Percentiles rank a stretch among this genome's conserved stretches.
Conservation (phyloP, 2,113 vertebrate species). For the Clarias batrachus region DNA sequence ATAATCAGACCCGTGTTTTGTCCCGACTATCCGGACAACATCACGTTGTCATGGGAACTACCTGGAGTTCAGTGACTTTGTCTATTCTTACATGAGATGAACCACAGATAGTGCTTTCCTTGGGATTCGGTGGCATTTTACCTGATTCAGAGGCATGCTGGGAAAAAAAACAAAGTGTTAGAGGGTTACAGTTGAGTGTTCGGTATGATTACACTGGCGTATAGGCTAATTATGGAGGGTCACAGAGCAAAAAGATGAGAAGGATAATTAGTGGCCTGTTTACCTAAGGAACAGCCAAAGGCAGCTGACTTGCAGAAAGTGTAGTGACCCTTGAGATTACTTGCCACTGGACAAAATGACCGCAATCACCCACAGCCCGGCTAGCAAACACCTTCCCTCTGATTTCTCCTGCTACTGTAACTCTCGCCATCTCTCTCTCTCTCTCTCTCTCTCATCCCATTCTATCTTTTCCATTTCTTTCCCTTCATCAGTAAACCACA, state of each 20-base stretch:
- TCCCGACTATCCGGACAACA: slow-evolving; percentile 14
- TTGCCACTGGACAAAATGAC: slow-evolving; percentile 4
- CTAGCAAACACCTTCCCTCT: not conserved
- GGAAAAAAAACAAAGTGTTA: slow-evolving; percentile 4
- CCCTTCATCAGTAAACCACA: not conserved
- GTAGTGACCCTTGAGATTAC: slow-evolving; percentile 45
- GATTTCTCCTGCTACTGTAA: not conserved
- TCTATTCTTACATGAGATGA: slow-evolving; percentile 1
- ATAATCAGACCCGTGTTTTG: slow-evolving; percentile 18
- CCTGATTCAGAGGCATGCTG: slow-evolving; percentile 19
- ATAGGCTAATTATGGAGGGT: slow-evolving; percentile 43
- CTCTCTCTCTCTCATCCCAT: not conserved
- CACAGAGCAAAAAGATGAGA: slow-evolving; percentile 16
- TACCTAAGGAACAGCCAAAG: slow-evolving; percentile 40
- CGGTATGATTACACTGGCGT: slow-evolving; percentile 37
- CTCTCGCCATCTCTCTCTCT: not conserved
- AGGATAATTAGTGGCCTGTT: slow-evolving; percentile 31
- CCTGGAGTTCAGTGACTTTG: slow-evolving; percentile 32
- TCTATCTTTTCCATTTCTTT: not conserved
- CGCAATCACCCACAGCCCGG: not conserved
- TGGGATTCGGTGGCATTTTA: not conserved
- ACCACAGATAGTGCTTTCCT: not conserved
- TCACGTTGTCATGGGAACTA: slow-evolving; percentile 26
- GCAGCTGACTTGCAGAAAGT: slow-evolving; percentile 35
- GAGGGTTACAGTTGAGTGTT: not conserved